Evolutionary conservation across 2,113 vertebrate species (phyloP).

Genomic region (Ciconia boyciana): DNA sequence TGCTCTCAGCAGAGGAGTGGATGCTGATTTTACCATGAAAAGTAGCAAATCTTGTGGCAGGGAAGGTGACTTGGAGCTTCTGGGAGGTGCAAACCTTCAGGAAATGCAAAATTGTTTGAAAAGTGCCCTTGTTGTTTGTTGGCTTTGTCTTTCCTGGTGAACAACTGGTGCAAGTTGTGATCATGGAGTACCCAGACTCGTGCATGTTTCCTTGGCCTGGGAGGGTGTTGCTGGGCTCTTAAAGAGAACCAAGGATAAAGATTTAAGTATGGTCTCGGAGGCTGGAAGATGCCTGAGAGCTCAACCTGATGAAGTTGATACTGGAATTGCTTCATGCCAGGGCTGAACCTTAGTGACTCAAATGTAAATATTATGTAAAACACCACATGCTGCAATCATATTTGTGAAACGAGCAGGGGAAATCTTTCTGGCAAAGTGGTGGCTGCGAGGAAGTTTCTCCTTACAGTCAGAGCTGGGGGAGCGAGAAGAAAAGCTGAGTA

Average conservation of each 20-base stretch:
- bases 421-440: neutral
- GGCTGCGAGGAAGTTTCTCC: neutral
- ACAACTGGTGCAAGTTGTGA: neutral
- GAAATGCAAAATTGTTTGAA: neutral
- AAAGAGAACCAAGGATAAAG: neutral
- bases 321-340: neutral
- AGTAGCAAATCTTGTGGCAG: neutral
- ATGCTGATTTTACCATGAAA: neutral
- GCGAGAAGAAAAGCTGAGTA: neutral
- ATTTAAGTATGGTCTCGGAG: neutral
- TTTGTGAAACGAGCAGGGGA: neutral
- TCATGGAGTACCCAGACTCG: fast-evolving
- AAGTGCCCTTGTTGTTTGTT: neutral
- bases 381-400: neutral
- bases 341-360: neutral
- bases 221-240: neutral
- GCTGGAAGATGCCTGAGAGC: neutral
- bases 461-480: neutral
- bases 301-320: neutral
- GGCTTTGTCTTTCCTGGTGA: neutral
- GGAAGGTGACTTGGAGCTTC: neutral
- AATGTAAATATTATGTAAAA: neutral
- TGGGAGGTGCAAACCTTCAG: neutral
- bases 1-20: neutral
- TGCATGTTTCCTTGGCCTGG: neutral